Evolutionary conservation across 2,888 invertebrate species (phyloP).

Genomic region (Agrenia bidenticulata): DNA sequence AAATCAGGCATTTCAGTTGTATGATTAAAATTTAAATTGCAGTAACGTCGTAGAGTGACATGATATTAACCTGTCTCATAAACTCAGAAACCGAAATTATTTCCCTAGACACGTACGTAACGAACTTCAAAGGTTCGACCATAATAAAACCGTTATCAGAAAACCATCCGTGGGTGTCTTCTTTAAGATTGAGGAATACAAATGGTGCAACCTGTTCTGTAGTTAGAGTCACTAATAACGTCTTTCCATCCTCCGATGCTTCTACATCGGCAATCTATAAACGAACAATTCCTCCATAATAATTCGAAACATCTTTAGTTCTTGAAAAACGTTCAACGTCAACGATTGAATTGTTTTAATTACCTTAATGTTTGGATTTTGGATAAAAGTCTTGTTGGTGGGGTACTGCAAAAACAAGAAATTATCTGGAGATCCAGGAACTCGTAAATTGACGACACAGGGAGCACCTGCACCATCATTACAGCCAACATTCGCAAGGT

Average conservation of each 20-base stretch:
- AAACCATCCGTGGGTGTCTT: constrained; percentile 65
- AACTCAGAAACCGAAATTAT: constrained; percentile 30
- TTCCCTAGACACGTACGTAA: constrained; percentile 52
- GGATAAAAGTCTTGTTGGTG: constrained; percentile 25
- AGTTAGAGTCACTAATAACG: constrained; percentile 56
- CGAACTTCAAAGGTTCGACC: constrained; percentile 54
- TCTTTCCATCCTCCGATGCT: constrained; percentile 20
- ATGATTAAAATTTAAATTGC: too few species aligned
- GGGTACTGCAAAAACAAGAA: constrained; percentile 64
- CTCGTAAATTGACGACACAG: constrained; percentile 34
- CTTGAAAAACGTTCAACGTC: too few species aligned
- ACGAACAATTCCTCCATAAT: too few species aligned
- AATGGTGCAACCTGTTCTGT: constrained; percentile 66
- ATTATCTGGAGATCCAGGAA: constrained; percentile 61
- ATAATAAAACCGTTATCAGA: constrained; percentile 72
- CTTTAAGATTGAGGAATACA: constrained; percentile 66
- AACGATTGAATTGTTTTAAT: neutral
- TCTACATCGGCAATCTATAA: neutral
- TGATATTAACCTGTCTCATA: constrained; percentile 26
- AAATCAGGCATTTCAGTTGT: too few species aligned
- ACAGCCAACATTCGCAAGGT: constrained; percentile 20
- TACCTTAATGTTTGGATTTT: constrained; percentile 33
- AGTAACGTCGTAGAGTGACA: constrained; percentile 37
- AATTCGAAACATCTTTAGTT: too few species aligned
- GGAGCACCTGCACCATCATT: constrained; percentile 12